Evolutionary conservation across 1,140 invertebrate genomes (phyloP), one percentile per base, ranked within the genome.

Genomic region (Whitmania pigra): DNA sequence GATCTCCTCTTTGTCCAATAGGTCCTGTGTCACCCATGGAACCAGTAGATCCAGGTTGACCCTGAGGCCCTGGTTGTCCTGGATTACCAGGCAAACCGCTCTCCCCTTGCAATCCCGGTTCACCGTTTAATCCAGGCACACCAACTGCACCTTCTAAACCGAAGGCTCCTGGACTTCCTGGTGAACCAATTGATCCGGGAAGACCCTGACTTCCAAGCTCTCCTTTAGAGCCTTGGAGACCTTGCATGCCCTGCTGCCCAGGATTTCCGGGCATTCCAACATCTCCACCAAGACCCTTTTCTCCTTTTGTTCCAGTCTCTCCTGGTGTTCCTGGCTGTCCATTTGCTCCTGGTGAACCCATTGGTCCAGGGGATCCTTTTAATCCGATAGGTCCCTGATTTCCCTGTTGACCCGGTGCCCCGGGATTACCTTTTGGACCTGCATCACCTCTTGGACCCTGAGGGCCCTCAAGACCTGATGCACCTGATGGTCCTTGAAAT

Each of bases 21-120:
- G 43, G 43, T 0, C 72, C 74, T 55, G 71, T 57, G 54, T 71
- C 31, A 70, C 91, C 91, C 40, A 85, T 80, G 49, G 85, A 80
- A 73, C 91, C 91, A 13, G 87, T 86, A 25, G 88, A 78, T 43
- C 90, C 90, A 75, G 90, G 88, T 69, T 88, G 78, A 63, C 89
- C 88, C 73, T 86, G 82, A 1, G 86, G 80, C 53, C 90, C 90
- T 67, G 72, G 69, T 25, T 79, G 17, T 18, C 57, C 72, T 6
- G 22, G 78, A 69, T 76, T 78, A 54, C 82, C 81, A 71, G 79
- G 80, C 54, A 75, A 53, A 36, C 81, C 81, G 73, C 76, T 76
- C 25, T 79, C 79, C 54, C 81, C 81, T 31, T 77, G 73, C 18
- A 77, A 68, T 63, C 82, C 82, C 17, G 75, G 73, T n/a, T 80